A percentile compares a stretch with the other conserved stretches of the same genome.
Conservation (phyloP, 2,888 invertebrate species). For the Ptychoptera contaminata region DNA sequence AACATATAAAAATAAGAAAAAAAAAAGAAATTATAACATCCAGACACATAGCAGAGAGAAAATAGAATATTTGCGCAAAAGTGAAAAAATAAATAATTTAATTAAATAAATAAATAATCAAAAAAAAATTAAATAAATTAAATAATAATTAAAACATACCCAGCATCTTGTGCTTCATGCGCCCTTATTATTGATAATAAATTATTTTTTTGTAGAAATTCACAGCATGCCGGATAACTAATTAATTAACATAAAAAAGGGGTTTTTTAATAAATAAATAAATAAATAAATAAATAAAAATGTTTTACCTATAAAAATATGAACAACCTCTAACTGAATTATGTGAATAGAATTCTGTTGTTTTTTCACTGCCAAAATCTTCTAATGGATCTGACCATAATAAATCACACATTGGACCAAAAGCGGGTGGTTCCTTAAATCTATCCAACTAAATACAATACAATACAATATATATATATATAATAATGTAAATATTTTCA, state of each 20-base stretch:
- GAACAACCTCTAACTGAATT: constrained; percentile 99
- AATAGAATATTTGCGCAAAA: no score
- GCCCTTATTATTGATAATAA: constrained; percentile 98
- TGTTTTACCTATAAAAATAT: constrained; percentile 88
- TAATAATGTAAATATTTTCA: no score
- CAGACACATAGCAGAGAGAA: no score
- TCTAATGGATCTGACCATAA: constrained; percentile 99
- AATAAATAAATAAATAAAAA: no score
- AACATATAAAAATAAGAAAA: no score
- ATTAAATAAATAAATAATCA: not conserved
- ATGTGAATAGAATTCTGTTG: constrained; percentile 98
- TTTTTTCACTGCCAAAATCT: constrained; percentile 94
- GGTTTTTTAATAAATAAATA: no score
- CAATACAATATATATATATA: no score
- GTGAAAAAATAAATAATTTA: constrained; percentile 22
- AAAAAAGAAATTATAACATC: no score
- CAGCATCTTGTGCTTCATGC: constrained; percentile 99
- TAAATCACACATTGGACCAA: constrained; percentile 98
- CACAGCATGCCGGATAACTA: constrained; percentile 98
- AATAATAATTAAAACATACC: constrained; percentile 33
- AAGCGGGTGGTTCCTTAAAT: constrained; percentile 98
- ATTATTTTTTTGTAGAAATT: constrained; percentile 99
- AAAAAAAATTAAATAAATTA: not conserved
- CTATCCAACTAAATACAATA: constrained; percentile 71
- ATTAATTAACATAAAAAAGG: no score